These are phyloP conservation scores for Melanostoma scalare DNA, from an alignment of 2,888 invertebrate species.

Conservation along the genomic window DNA sequence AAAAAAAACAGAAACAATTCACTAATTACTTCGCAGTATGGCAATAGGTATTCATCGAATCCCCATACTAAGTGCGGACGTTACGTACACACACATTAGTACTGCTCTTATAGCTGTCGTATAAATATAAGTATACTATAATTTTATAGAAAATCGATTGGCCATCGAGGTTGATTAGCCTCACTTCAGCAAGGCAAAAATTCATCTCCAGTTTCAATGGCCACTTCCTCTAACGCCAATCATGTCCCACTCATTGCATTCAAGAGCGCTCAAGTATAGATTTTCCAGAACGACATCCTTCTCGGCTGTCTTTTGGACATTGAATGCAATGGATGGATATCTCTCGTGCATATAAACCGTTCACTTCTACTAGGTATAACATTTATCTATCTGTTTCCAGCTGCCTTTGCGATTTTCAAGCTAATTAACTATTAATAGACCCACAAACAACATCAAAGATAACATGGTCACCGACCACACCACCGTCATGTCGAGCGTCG, in stretches of 20 bases:
- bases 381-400: slow-evolving; percentile 41
- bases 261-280: slow-evolving; percentile 15
- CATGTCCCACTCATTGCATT: slow-evolving; percentile 33
- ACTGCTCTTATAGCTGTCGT: slow-evolving; percentile 29
- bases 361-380: slow-evolving; percentile 20
- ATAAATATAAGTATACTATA: not conserved
- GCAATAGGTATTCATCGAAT: not conserved
- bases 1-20: too few species aligned
- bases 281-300: slow-evolving; percentile 17
- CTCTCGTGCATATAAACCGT: slow-evolving; percentile 46
- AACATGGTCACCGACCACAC: slow-evolving; percentile 58
- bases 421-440: slow-evolving; percentile 72
- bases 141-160: slow-evolving; percentile 47
- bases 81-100: not conserved
- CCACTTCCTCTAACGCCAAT: slow-evolving; percentile 63
- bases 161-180: slow-evolving; percentile 45
- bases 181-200: slow-evolving; percentile 13
- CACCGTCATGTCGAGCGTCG: not conserved
- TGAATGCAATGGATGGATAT: slow-evolving; percentile 28
- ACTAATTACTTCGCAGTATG: not conserved
- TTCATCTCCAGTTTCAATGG: slow-evolving; percentile 48
- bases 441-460: slow-evolving; percentile 70
- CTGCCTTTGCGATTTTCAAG: slow-evolving; percentile 65
- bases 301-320: slow-evolving; percentile 2
- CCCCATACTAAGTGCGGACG: too few species aligned